phyloP scores from a whole-genome alignment of 2,113 vertebrate genomes.

The Polyodon spathula region DNA sequence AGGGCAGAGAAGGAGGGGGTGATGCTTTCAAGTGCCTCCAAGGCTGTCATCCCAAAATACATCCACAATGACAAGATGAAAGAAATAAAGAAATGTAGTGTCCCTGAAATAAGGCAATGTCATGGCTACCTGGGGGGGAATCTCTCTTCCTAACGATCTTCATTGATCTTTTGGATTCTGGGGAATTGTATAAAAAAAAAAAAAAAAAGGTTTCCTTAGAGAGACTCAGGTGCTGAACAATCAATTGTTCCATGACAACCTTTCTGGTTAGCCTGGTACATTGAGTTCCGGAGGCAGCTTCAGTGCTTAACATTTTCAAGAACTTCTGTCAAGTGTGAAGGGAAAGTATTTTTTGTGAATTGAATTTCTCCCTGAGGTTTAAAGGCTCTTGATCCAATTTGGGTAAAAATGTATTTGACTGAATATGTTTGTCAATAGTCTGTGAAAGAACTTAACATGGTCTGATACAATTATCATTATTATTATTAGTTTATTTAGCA shows the following conservation, averaged over 20 bases:
- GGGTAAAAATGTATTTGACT: too few relatives aligned
- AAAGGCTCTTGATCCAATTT: conserved; percentile 2
- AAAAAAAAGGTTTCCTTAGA: conserved; percentile 25
- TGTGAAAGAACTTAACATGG: too few relatives aligned
- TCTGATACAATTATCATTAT: too few relatives aligned
- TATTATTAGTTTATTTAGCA: too few relatives aligned
- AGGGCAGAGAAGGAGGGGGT: neutral
- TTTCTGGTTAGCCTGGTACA: conserved; percentile 17
- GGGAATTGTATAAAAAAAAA: conserved; percentile 36
- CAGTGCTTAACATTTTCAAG: conserved; percentile 14
- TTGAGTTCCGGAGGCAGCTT: conserved; percentile 20
- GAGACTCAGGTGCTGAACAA: conserved; percentile 30
- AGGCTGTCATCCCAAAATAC: neutral
- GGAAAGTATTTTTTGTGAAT: conserved; percentile 14
- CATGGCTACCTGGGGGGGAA: conserved; percentile 30
- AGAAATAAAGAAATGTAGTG: conserved; percentile 14
- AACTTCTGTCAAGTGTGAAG: conserved; percentile 18
- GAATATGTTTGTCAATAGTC: too few relatives aligned
- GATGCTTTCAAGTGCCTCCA: neutral
- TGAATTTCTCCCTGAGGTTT: conserved; percentile 4
- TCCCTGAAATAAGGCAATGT: conserved; percentile 36
- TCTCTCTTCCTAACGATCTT: conserved; percentile 28
- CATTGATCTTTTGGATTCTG: conserved; percentile 33
- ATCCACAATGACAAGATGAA: conserved; percentile 2
- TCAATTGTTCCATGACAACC: conserved; percentile 21